Base-by-base conservation (phyloP, 2,797 vertebrate species). In the Vespertilio murinus region DNA sequence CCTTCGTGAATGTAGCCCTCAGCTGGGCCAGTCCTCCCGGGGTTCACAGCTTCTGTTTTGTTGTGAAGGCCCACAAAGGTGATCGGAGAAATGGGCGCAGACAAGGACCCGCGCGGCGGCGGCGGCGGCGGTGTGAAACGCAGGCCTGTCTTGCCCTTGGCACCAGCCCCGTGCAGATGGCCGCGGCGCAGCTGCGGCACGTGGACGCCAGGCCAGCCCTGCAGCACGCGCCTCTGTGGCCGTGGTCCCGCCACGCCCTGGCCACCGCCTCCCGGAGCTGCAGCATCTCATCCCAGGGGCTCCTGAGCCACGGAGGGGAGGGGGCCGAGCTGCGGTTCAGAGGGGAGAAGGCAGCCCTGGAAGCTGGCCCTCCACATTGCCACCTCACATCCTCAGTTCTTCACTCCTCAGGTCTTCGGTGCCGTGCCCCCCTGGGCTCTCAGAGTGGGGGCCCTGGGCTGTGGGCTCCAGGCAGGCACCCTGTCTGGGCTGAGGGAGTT, bases 391-490 rank as follows among this genome's bases (percentile, higher is more conserved):
- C 13, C 59, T 61, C 59, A 6, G 28, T 14, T 61, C 28, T 61
- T 61, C 59, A 61, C 4, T 22, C 17, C 35, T 71, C 69, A 8
- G 16, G 33, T 42, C 40, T 28, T 12, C 1, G 14, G 23, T 40
- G 22, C 35, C 0, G 0, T 1, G 18, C 38, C 35, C 56, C 70
- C n/a, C 54, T 13, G 23, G 8, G 25, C 13, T 40, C 6, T 0
- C 12, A 2, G 52, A 42, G 54, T 56, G 8, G 69, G 54, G 25
- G 13, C 25, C 33, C 18, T 13, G 61, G 25, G 40, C 40, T 59
- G 3, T 1, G 0, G 22, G 52, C n/a, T 56, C 30, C 9, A 12
- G 49, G 49, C 30, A n/a, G 77, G 38, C 40, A 6, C 65, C 22
- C 6, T 10, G 59, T 30, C 83, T 85, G 28, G 33, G 49, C 38